Evolutionary conservation across 2,888 invertebrate species (phyloP).

Genomic region (Oxystoma pomonae): DNA sequence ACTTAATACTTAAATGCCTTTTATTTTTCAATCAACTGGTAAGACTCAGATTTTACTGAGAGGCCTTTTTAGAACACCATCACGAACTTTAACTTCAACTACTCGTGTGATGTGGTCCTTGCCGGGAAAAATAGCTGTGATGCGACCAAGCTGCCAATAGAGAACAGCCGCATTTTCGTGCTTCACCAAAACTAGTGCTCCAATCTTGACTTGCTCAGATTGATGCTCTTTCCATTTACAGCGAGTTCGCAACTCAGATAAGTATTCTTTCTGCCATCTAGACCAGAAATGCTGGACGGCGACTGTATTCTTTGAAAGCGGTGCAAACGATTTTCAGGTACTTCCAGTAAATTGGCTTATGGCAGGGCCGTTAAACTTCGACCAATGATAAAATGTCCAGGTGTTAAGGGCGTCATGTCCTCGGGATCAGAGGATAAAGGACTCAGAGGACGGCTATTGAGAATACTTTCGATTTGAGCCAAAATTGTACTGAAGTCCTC

Average conservation of each 20-base stretch:
- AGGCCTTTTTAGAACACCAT: slow-evolving; percentile 13
- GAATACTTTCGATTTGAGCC: slow-evolving; percentile 24
- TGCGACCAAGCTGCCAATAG: slow-evolving; percentile 20
- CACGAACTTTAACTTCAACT: slow-evolving; percentile 14
- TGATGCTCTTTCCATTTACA: slow-evolving; percentile 17
- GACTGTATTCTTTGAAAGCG: slow-evolving; percentile 14
- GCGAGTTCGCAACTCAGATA: slow-evolving; percentile 22
- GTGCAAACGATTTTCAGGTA: slow-evolving; percentile 11
- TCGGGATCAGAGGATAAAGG: slow-evolving; percentile 21
- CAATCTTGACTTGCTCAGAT: slow-evolving; percentile 7
- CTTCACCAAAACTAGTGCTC: background rate
- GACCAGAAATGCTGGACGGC: slow-evolving; percentile 22
- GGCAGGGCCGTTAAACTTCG: slow-evolving; percentile 18
- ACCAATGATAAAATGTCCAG: slow-evolving; percentile 24
- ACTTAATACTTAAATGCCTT: background rate
- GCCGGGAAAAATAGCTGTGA: slow-evolving; percentile 22
- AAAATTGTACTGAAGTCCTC: slow-evolving; percentile 20
- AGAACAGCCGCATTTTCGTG: slow-evolving; percentile 21
- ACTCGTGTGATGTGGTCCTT: slow-evolving; percentile 20
- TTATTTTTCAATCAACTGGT: slow-evolving; percentile 2
- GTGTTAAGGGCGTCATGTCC: slow-evolving; percentile 21
- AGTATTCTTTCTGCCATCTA: slow-evolving; percentile 21
- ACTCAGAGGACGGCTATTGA: slow-evolving; percentile 27
- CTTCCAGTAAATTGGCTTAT: slow-evolving; percentile 12
- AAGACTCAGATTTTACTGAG: slow-evolving; percentile 18